A percentile compares a stretch with the other conserved stretches of the same genome.
Evolutionary conservation across 2,888 invertebrate species (phyloP).

Genomic region (Eudasyphora cyanicolor): DNA sequence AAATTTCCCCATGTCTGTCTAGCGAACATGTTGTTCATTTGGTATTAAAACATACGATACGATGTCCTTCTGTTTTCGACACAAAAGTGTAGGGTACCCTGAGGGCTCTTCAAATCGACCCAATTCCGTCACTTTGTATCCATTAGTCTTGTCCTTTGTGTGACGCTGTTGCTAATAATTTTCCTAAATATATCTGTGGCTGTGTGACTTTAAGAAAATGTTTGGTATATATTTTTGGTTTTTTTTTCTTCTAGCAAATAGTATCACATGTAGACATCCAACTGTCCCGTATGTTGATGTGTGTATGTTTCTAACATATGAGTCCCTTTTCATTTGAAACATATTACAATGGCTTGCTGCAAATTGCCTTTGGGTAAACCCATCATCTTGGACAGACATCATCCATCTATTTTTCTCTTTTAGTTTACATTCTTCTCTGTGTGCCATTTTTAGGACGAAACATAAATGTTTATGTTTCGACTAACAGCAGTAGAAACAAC

Average conservation of each 20-base stretch:
- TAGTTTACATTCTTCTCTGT: neutral
- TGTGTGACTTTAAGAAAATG: constrained; percentile 38
- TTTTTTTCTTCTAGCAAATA: neutral
- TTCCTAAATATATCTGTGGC: constrained; percentile 30
- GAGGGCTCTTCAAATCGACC: neutral
- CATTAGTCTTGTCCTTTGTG: constrained; percentile 5
- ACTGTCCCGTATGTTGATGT: neutral
- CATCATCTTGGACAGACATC: constrained; percentile 1
- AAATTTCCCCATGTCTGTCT: too few relatives aligned
- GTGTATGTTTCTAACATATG: neutral
- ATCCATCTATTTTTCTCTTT: constrained; percentile 29
- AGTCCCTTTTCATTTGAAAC: constrained; percentile 36
- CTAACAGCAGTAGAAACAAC: neutral
- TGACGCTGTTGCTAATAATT: constrained; percentile 15
- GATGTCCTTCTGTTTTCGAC: too few relatives aligned
- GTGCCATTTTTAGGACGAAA: neutral
- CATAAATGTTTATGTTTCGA: constrained; percentile 31
- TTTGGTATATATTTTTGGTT: too few relatives aligned
- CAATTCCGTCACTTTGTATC: neutral
- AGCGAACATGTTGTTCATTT: too few relatives aligned
- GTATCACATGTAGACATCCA: neutral
- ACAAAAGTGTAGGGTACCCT: neutral
- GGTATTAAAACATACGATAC: too few relatives aligned
- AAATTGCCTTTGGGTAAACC: constrained; percentile 44
- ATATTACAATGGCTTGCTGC: constrained; percentile 41